phyloP scores from a whole-genome alignment of 2,888 invertebrate genomes.

The Germaria angustata region DNA sequence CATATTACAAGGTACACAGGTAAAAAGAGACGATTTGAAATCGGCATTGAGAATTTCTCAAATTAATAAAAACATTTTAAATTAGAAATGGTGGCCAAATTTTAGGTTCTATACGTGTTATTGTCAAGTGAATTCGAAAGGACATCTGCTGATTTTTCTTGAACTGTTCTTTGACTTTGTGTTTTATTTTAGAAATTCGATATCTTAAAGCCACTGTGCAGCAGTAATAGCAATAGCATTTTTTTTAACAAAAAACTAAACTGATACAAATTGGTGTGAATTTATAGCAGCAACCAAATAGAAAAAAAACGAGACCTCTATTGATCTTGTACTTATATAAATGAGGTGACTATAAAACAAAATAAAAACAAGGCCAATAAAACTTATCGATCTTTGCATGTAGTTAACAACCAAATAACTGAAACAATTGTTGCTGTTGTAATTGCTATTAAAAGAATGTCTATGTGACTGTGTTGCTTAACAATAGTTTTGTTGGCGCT shows the following conservation, averaged over 20 bases:
- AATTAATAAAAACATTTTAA: no score
- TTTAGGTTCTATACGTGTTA: no score
- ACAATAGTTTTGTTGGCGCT: slow-evolving; percentile 38
- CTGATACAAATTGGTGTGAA: slow-evolving; percentile 57
- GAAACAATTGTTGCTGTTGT: slow-evolving; percentile 9
- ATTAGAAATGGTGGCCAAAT: no score
- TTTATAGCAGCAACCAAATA: background rate
- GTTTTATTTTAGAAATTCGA: no score
- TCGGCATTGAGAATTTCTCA: no score
- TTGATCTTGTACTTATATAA: slow-evolving; percentile 56
- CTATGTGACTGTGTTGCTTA: background rate
- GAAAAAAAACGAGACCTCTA: slow-evolving; percentile 36
- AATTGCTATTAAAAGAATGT: background rate
- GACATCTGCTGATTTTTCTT: no score
- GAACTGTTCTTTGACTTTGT: no score
- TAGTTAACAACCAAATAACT: slow-evolving; percentile 34
- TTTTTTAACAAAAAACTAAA: background rate
- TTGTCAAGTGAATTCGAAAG: no score
- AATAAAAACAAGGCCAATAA: slow-evolving; percentile 41
- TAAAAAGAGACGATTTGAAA: no score
- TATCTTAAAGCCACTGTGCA: background rate
- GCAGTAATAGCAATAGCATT: background rate
- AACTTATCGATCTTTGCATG: slow-evolving; percentile 7
- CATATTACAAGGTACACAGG: no score
- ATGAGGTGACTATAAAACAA: slow-evolving; percentile 24